phyloP scores from a whole-genome alignment of 1,140 invertebrate species.

The Reticulitermes speratus region DNA sequence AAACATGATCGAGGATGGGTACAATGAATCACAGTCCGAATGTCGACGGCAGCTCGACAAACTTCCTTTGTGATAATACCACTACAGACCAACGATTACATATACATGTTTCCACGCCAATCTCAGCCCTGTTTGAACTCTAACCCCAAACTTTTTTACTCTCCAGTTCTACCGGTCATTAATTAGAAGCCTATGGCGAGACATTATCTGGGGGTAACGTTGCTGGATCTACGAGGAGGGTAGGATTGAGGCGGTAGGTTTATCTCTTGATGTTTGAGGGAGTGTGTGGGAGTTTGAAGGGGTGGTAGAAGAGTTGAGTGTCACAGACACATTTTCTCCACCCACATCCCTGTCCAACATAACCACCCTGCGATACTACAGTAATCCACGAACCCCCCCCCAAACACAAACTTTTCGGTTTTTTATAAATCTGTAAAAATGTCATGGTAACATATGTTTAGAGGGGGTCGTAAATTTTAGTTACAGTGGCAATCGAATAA shows the following conservation, averaged over 20 bases:
- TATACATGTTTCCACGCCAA: background rate
- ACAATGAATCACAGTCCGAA: background rate
- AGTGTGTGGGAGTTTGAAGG: background rate
- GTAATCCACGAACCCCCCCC: background rate
- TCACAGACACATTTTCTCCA: background rate
- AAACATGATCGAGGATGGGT: background rate
- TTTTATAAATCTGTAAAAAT: background rate
- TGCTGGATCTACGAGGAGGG: background rate
- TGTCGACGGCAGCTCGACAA: background rate
- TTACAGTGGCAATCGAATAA: background rate
- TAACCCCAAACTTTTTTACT: background rate
- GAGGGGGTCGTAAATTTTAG: background rate
- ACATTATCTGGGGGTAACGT: background rate
- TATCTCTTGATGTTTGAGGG: conserved; percentile 15
- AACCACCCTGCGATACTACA: background rate
- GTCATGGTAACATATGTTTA: conserved; percentile 8
- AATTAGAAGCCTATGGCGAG: background rate
- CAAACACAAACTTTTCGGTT: background rate
- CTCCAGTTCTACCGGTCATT: background rate
- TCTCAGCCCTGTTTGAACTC: background rate
- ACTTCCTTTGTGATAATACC: conserved; percentile 5
- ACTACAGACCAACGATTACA: background rate
- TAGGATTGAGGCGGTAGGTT: background rate
- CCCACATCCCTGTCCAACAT: background rate
- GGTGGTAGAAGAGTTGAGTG: background rate